A percentile compares a stretch with the other conserved stretches of the same genome.
Evolutionary conservation across 23 tunicate species (phyloP).

Genomic region (Ciona savignyi): DNA sequence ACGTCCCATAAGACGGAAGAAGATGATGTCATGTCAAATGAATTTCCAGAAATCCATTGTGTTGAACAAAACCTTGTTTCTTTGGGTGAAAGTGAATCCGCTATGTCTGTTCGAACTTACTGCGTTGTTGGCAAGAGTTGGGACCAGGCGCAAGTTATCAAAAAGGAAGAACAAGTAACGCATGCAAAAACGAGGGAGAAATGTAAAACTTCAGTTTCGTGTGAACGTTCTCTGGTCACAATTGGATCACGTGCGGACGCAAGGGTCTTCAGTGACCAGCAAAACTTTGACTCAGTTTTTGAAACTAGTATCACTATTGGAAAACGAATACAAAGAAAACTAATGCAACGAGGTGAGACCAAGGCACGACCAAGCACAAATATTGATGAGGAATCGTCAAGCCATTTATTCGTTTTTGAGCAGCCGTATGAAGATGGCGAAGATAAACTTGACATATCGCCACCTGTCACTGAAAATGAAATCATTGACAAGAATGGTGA

Average conservation of each 20-base stretch:
- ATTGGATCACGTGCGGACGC: neutral
- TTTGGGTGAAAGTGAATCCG: slow-evolving; percentile 15
- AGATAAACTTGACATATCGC: neutral
- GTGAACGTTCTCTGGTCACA: neutral
- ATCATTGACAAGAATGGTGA: neutral
- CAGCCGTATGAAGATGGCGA: no score
- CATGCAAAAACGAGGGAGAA: neutral
- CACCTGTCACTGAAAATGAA: neutral
- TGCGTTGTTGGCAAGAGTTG: slow-evolving; percentile 11
- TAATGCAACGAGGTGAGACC: neutral
- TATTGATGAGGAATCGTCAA: neutral
- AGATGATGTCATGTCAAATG: neutral
- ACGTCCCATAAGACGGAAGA: neutral
- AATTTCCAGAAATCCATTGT: neutral
- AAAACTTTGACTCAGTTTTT: neutral
- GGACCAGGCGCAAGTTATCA: neutral
- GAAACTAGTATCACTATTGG: slow-evolving; percentile 2
- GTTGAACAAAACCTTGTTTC: neutral
- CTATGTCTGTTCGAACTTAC: slow-evolving; percentile 20
- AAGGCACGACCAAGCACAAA: slow-evolving; percentile 4
- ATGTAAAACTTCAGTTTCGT: neutral
- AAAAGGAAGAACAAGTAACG: neutral
- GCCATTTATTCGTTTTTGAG: slow-evolving; percentile 6
- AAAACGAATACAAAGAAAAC: slow-evolving; percentile 8
- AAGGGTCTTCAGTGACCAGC: neutral